Conservation (phyloP, 2,888 invertebrate species). For the Drosophila tripunctata region DNA sequence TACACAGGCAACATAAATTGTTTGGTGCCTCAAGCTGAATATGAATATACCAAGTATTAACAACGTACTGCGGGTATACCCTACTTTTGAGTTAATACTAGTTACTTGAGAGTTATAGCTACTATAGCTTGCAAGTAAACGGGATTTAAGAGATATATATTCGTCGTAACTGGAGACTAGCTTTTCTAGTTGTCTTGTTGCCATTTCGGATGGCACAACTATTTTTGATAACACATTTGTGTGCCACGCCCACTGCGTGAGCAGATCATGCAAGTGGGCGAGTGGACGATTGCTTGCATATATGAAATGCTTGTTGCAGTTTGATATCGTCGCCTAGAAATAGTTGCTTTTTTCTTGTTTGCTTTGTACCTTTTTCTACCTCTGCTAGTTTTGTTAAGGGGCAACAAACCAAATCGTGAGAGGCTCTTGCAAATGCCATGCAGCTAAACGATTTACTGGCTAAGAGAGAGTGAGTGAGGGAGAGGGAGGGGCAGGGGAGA, state of each 20-base stretch:
- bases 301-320: slow-evolving; percentile 22
- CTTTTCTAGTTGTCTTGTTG: too few species aligned
- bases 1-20: too few species aligned
- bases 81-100: too few species aligned
- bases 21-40: neutral
- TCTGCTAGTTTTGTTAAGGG: neutral
- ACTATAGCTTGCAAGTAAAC: too few species aligned
- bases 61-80: too few species aligned
- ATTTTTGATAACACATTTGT: slow-evolving; percentile 37
- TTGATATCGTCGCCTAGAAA: slow-evolving; percentile 19
- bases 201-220: slow-evolving; percentile 44
- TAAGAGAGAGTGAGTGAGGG: neutral
- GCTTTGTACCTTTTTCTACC: neutral
- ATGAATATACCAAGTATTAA: too few species aligned
- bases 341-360: neutral
- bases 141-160: too few species aligned
- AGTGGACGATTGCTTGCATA: neutral
- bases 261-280: slow-evolving; percentile 32
- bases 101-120: too few species aligned
- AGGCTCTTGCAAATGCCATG: slow-evolving; percentile 40
- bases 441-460: slow-evolving; percentile 62
- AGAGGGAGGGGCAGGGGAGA: neutral
- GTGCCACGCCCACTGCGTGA: slow-evolving; percentile 22
- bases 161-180: too few species aligned
- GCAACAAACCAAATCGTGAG: slow-evolving; percentile 49